phyloP scores from a whole-genome alignment of 2,797 vertebrate species.

The Coilia nasus region DNA sequence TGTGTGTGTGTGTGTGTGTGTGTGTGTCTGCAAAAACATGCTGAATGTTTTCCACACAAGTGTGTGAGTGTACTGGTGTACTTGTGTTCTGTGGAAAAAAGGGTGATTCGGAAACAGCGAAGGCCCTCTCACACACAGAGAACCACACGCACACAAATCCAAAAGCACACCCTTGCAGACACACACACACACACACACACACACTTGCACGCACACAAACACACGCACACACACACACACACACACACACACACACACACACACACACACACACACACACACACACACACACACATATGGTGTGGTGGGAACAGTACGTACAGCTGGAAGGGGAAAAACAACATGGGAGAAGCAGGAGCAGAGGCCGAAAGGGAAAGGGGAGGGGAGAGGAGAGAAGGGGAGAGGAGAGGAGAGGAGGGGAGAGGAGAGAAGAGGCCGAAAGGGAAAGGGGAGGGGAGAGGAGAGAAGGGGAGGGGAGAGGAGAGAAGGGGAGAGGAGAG shows the following conservation, averaged over 20 bases:
- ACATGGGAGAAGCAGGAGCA: slow-evolving; percentile 66
- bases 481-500: too few relatives aligned
- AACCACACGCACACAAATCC: too few relatives aligned
- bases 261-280: slow-evolving; percentile 10
- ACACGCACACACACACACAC: not conserved
- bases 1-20: not conserved
- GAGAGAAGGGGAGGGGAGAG: too few relatives aligned
- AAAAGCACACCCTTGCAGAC: not conserved
- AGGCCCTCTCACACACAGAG: not conserved
- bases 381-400: too few relatives aligned
- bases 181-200: not conserved
- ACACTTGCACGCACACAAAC: not conserved
- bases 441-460: too few relatives aligned
- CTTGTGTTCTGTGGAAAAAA: not conserved
- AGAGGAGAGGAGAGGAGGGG: too few relatives aligned
- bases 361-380: slow-evolving; percentile 37
- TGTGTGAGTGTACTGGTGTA: not conserved
- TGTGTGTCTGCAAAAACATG: not conserved
- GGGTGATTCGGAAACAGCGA: not conserved
- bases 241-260: not conserved
- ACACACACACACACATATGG: slow-evolving; percentile 40
- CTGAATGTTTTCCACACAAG: not conserved
- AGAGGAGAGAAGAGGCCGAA: too few relatives aligned
- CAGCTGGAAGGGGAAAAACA: slow-evolving; percentile 66
- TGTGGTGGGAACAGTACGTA: slow-evolving; percentile 54